These are phyloP conservation scores for Parnassius orleans DNA, from an alignment of 2,888 invertebrate genomes.

Conservation along the genomic window DNA sequence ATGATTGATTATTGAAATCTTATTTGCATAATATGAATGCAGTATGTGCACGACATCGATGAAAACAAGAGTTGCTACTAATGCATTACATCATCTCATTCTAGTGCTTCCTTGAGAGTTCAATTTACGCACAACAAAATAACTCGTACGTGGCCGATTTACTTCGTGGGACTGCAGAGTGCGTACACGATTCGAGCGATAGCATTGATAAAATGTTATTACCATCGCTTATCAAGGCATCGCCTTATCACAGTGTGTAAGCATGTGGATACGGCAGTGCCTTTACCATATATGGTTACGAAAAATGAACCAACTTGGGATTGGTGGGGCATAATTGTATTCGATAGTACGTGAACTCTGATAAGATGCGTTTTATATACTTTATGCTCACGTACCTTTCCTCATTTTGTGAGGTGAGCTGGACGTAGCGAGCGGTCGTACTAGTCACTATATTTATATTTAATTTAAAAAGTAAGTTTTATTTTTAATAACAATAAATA, in stretches of 20 bases:
- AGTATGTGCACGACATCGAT: background rate
- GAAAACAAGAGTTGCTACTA: background rate
- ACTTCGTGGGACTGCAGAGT: background rate
- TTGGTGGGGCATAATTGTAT: constrained; percentile 81
- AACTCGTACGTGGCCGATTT: constrained; percentile 13
- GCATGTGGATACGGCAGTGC: constrained; percentile 58
- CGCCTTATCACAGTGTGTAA: constrained; percentile 33
- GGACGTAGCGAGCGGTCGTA: constrained; percentile 58
- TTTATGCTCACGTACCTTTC: constrained; percentile 69
- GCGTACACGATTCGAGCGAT: constrained; percentile 23
- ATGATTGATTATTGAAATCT: too few relatives aligned
- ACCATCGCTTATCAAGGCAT: constrained; percentile 54
- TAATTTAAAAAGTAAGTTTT: constrained; percentile 61
- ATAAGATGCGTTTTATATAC: constrained; percentile 79
- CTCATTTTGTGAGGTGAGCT: constrained; percentile 70
- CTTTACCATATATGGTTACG: constrained; percentile 91
- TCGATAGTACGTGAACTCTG: constrained; percentile 76
- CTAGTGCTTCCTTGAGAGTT: constrained; percentile 17
- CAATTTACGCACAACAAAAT: constrained; percentile 1
- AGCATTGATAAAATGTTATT: constrained; percentile 37
- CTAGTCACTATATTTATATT: constrained; percentile 56
- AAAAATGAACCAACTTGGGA: constrained; percentile 80
- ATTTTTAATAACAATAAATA: constrained; percentile 24
- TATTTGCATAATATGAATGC: too few relatives aligned
- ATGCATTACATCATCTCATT: constrained; percentile 26